phyloP scores from a whole-genome alignment of 2,797 vertebrate genomes.

The Onychomys torridus region DNA sequence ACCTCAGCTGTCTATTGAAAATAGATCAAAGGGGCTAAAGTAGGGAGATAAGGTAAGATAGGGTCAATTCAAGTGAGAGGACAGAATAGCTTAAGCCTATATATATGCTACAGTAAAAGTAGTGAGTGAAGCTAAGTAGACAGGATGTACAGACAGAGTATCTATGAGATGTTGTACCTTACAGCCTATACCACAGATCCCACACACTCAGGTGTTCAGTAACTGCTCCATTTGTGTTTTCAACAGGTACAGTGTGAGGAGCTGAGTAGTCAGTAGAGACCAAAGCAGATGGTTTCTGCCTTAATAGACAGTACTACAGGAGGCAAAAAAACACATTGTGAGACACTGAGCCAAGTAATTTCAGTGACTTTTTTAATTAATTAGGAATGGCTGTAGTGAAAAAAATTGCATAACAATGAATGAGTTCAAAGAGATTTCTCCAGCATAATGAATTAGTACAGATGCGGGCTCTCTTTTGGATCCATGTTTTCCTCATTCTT shows the following conservation, averaged over 20 bases:
- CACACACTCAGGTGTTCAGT: not conserved
- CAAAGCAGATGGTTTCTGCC: conserved; percentile 54
- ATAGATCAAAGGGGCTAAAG: not conserved
- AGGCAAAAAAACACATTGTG: conserved; percentile 38
- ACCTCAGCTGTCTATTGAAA: conserved; percentile 25
- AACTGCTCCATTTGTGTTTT: conserved; percentile 38
- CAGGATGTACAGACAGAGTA: not conserved
- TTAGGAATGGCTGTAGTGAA: conserved; percentile 52
- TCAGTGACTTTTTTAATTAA: conserved; percentile 56
- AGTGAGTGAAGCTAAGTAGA: not conserved
- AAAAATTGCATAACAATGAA: conserved; percentile 51
- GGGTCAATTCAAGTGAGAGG: not conserved
- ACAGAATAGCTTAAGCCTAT: not conserved
- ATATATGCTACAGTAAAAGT: not conserved
- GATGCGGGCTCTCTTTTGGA: conserved; percentile 52
- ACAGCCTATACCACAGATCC: not conserved
- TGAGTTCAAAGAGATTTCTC: conserved; percentile 43
- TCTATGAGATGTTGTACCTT: not conserved
- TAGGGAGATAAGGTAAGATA: conserved; percentile 14
- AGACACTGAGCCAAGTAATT: conserved; percentile 64
- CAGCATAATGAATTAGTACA: conserved; percentile 57
- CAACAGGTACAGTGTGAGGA: not conserved
- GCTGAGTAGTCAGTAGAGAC: conserved; percentile 36
- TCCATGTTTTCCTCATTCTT: conserved; percentile 51
- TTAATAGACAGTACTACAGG: conserved; percentile 36